Evolutionary conservation across 2,113 vertebrate species (phyloP), one percentile per base, ranked within the genome.

Genomic region (Petroica traversi): DNA sequence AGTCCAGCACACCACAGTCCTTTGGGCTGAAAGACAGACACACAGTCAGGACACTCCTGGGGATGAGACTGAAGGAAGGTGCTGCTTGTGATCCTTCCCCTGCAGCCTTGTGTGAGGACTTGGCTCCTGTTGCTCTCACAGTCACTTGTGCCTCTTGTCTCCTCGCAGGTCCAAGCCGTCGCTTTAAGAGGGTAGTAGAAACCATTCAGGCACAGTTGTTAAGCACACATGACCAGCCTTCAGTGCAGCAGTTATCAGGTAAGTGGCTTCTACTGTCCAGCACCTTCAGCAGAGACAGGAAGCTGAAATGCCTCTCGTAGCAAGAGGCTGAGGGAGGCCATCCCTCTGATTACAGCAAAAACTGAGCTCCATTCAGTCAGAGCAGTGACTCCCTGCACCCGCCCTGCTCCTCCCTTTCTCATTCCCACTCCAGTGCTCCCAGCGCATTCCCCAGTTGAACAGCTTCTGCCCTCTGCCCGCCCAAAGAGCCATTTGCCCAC

Each of bases 181-280:
- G 99, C 93, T 99, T 99, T 96, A 99, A 99, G 98, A 98, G 99
- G 96, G 99, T 99, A 94, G 99, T 99, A 96, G 99, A 99, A 99
- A 99, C 99, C 71, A 99, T 99, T 97, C 99, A 99, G 98, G 98
- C 99, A 89, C 99, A 99, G 98, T 98, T 99, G 98, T 98, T 99
- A 98, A 99, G 99, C 98, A 99, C 99, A 97, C 99, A 99, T 19
- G 99, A 99, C 96, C 99, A 99, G 98, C 99, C 99, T 11, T 98
- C 99, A 24, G 99, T 99, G 97, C 99, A 99, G 97, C 99, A 99
- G 97, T 97, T 99, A 97, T 98, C 99, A 98, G 99, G 99, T 99
- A 98, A 99, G 99, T 98, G 33, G 14, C 63, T 95, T 94, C 69
- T 90, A 93, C 88, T 87, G 95, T 88, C 84, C 38, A 88, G 92